Evolutionary conservation across 2,797 vertebrate species (phyloP), one percentile per base, ranked within the genome.

Genomic region (Rhyacichthys aspro): DNA sequence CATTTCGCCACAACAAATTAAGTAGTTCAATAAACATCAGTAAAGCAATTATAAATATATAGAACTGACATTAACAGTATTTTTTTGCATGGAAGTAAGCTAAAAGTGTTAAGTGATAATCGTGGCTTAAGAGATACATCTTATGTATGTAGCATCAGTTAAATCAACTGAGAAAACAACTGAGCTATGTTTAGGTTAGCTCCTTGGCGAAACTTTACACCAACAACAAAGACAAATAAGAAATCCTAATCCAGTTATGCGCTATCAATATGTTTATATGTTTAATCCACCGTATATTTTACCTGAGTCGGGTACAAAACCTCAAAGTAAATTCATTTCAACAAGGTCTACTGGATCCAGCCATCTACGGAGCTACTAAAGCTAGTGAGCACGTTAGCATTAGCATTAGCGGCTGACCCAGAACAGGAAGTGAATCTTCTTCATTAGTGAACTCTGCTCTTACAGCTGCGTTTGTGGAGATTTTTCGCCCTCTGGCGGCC

Each of bases 271-370:
- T 15, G 1, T 0, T 0, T 15, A 3, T 6, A 11, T 5, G 12
- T 28, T 63, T 63, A 28, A 76, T 78, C 7, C 48, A 86, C 83
- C 81, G 23, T 64, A 37, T 72, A 16, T 43, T 70, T 74, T 4
- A 33, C 53, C 6, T 0, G 34, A 61, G 19, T 12, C 3, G 3
- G 3, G 8, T 1, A 54, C 4, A 4, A 41, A 18, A 12, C 4
- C 12, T 33, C 2, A 7, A 15, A 60, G 37, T 72, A 55, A 79
- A 74, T 74, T 85, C 86, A 89, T 90, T 41, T 37, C 47, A 46
- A 16, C 33, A 9, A 16, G 41, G 23, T 43, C 55, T 43, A 53
- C 18, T 19, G 3, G 37, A 39, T 57, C 32, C 65, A 71, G 67
- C 3, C 32, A 1, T 11, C 11, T 4, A 28, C 7, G 23, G 3